These are phyloP conservation scores for Clanis bilineata DNA, from an alignment of 2,888 invertebrate species.

Conservation along the genomic window DNA sequence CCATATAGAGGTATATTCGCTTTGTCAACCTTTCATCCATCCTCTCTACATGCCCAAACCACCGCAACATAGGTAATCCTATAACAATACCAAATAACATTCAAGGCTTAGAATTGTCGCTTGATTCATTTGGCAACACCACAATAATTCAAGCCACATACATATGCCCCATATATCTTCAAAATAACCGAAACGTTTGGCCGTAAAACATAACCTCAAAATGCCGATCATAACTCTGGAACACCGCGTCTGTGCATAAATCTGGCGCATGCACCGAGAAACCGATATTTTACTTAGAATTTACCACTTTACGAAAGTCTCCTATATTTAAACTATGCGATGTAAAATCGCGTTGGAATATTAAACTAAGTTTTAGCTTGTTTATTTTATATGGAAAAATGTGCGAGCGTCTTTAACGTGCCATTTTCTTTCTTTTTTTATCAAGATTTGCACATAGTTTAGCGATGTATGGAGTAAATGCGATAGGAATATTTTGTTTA, in stretches of 20 bases:
- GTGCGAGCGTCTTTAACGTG: no score
- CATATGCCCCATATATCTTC: not conserved
- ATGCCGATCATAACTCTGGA: conserved; percentile 61
- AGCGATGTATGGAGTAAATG: no score
- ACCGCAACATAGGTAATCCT: no score
- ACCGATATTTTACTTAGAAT: conserved; percentile 61
- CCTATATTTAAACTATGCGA: conserved; percentile 50
- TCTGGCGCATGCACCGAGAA: conserved; percentile 54
- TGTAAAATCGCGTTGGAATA: conserved; percentile 20
- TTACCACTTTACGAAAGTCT: conserved; percentile 54
- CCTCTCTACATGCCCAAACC: no score
- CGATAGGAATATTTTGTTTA: no score
- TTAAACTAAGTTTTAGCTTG: conserved; percentile 5
- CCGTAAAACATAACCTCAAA: conserved; percentile 37
- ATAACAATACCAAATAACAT: no score
- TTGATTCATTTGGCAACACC: no score
- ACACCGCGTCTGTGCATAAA: conserved; percentile 66
- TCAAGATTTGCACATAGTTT: no score
- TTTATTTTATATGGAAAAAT: conserved; percentile 19
- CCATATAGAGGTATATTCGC: no score
- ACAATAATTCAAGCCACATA: not conserved
- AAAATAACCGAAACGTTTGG: not conserved
- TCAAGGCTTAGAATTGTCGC: no score
- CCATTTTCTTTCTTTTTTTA: no score
- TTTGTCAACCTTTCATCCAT: no score